Evolutionary conservation across 2,888 invertebrate species (phyloP), one percentile per base, ranked within the genome.

Genomic region (Cepaea hortensis): DNA sequence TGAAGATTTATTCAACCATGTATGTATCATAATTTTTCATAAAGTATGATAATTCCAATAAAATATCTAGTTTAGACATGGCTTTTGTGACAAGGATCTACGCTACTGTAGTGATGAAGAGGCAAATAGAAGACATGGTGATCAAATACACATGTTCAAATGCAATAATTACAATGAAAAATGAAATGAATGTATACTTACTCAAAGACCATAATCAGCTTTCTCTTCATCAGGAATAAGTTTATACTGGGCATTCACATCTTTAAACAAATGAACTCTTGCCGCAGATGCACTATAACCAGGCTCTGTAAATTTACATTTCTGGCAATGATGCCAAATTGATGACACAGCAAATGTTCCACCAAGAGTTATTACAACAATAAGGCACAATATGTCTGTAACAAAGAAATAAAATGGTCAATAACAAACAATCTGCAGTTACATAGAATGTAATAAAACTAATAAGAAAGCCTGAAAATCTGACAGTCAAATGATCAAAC

Each of bases 311-410:
- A n/a, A 9, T 46, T 35, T 75, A 35, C 35, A 23, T 23, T 89
- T 88, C 83, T 89, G 70, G 75, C 89, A 89, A 62, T 89, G 85
- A 55, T 90, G 89, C 46, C 90, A 88, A 87, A 91, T 91, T 3
- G 91, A 91, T 7, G 90, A 91, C 35, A 92, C 90, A 81, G 89
- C 86, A 85, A 90, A 92, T 18, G 92, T 87, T 3, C 91, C 92
- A 75, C 90, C 90, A 20, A 92, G 86, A 11, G 90, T 88, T 3
- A 90, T 91, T 76, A 89, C 88, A n/a, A 92, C 87, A 4, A 91
- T 46, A 65, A 92, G 85, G 50, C 91, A 89, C 15, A 90, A 61
- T 18, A 92, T 90, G 89, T 92, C 92, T 92, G 90, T 82, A 91
- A 91, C 23, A 77, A 73, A 85, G 46, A 61, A 81, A 15, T 7